Percentiles rank a stretch among this genome's conserved stretches.
These are phyloP conservation scores for Rafetus swinhoei DNA, from an alignment of 2,113 vertebrate genomes.

Conservation along the genomic window DNA sequence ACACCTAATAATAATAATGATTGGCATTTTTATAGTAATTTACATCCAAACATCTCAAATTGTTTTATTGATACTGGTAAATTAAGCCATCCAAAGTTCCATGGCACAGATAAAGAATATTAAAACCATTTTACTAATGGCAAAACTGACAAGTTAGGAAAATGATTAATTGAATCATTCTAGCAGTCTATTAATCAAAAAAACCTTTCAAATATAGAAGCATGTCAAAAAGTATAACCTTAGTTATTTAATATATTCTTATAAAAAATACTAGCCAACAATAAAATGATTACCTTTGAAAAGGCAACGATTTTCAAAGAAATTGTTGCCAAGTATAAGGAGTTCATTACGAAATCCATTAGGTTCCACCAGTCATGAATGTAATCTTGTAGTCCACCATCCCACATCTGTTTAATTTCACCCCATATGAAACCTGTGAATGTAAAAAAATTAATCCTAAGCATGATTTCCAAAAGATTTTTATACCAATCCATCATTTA, in stretches of 20 bases:
- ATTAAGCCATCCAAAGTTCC: not conserved
- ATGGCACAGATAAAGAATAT: not conserved
- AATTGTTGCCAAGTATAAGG: constrained; percentile 96
- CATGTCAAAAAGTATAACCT: not conserved
- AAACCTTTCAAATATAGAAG: not conserved
- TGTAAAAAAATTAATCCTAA: constrained; percentile 62
- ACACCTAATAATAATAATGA: not conserved
- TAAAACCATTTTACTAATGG: not conserved
- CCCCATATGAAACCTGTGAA: constrained; percentile 95
- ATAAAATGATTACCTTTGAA: constrained; percentile 85
- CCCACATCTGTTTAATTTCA: constrained; percentile 99
- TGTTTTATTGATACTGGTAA: not conserved
- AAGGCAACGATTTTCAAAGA: constrained; percentile 96
- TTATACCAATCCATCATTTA: not conserved
- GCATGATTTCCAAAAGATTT: not conserved
- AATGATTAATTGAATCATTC: not conserved
- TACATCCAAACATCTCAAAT: not conserved
- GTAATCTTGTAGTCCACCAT: constrained; percentile 95
- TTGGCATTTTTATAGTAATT: not conserved
- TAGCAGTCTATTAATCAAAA: not conserved
- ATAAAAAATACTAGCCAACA: not conserved
- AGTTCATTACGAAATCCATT: constrained; percentile 99
- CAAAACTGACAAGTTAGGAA: not conserved
- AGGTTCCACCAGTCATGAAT: constrained; percentile 99
- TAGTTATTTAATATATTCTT: not conserved